Percentiles rank a stretch among this genome's conserved stretches.
phyloP scores from a whole-genome alignment of 2,888 invertebrate species.

The Epirrhoe tristata region DNA sequence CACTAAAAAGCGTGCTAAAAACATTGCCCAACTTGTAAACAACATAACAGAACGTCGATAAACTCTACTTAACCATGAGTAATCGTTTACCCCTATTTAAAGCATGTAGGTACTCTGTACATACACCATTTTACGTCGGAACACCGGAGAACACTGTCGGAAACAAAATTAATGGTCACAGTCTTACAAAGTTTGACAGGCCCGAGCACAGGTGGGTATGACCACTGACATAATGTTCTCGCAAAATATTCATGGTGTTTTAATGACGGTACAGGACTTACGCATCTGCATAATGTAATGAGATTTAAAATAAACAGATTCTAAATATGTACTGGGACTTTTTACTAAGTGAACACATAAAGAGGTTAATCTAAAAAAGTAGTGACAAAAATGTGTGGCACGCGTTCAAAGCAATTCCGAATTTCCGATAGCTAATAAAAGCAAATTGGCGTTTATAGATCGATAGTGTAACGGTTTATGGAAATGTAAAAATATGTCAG shows the following conservation, averaged over 20 bases:
- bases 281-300: constrained; percentile 43
- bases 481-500: constrained; percentile 65
- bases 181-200: constrained; percentile 42
- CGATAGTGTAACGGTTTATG: constrained; percentile 60
- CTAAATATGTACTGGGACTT: constrained; percentile 25
- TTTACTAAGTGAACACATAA: constrained; percentile 22
- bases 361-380: neutral
- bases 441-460: constrained; percentile 46
- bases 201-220: constrained; percentile 44
- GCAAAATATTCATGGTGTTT: constrained; percentile 45
- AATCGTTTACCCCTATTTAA: constrained; percentile 24
- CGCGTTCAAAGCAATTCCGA: constrained; percentile 34
- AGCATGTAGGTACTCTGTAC: constrained; percentile 25
- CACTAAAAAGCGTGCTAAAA: neutral
- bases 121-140: constrained; percentile 33
- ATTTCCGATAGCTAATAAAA: constrained; percentile 46
- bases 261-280: constrained; percentile 45
- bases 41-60: constrained; percentile 18
- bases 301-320: constrained; percentile 40
- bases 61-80: constrained; percentile 18
- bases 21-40: constrained; percentile 10
- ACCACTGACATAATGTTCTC: constrained; percentile 46
- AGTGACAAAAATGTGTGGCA: constrained; percentile 3
- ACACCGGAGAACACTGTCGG: constrained; percentile 36
- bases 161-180: constrained; percentile 42